phyloP scores from a whole-genome alignment of 2,888 invertebrate species.

The Taphrorychus bicolor region DNA sequence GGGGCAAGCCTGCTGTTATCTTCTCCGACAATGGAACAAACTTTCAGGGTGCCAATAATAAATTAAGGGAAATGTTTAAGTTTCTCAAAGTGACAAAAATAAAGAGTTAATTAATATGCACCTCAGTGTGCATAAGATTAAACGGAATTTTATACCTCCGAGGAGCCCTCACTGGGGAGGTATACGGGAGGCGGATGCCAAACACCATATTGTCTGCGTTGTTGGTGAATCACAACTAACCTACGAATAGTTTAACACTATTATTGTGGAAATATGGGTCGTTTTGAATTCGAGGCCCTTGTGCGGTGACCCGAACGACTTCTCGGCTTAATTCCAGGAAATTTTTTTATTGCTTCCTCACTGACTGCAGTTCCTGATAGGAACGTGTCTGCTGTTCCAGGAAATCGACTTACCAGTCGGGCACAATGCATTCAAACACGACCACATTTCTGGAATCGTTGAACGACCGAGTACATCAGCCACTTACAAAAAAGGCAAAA shows the following conservation, averaged over 20 bases:
- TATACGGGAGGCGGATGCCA: constrained; percentile 48
- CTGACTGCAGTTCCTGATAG: constrained; percentile 16
- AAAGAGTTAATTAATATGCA: constrained; percentile 36
- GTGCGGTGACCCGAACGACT: constrained; percentile 41
- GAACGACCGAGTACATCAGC: constrained; percentile 16
- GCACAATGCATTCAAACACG: constrained; percentile 8
- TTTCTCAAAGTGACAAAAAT: background rate
- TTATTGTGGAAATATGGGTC: constrained; percentile 49
- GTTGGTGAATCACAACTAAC: constrained; percentile 44
- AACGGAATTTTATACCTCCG: background rate
- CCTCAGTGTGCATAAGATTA: constrained; percentile 46
- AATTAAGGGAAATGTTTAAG: constrained; percentile 12
- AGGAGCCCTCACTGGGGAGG: too few relatives aligned
- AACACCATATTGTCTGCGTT: constrained; percentile 47
- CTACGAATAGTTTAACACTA: constrained; percentile 49
- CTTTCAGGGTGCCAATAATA: constrained; percentile 30
- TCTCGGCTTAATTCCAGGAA: constrained; percentile 23
- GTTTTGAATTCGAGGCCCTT: constrained; percentile 51
- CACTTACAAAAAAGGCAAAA: constrained; percentile 21
- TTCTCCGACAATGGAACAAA: constrained; percentile 33
- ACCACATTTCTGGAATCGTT: constrained; percentile 24
- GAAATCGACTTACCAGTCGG: constrained; percentile 22
- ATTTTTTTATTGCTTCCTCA: constrained; percentile 27
- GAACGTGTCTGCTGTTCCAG: constrained; percentile 13
- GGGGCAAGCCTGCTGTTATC: constrained; percentile 15